Evolutionary conservation across 1,140 invertebrate species (phyloP), one percentile per base, ranked within the genome.

Genomic region (Leptinotarsa texana): DNA sequence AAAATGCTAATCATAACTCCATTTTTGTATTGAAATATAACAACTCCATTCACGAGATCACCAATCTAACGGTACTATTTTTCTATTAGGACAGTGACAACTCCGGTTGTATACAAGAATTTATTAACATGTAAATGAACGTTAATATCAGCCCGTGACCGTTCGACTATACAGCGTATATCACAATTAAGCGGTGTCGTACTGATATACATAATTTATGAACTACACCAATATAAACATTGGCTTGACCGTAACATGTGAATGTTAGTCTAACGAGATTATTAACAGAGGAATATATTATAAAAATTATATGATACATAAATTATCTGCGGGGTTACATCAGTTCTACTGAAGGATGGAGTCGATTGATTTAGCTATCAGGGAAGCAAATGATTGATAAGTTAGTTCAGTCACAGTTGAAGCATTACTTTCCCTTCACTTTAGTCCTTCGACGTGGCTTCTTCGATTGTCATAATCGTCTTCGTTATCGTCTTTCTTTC

Each of bases 121-220:
- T 71, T 72, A 72, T 74, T 47, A 65, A 74, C 76, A 77, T 77
- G 76, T 74, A 77, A 77, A 77, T 77, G 76, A 72, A 73, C 74
- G 69, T 69, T 72, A 77, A 77, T 77, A 77, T 48, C 33, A 69
- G 42, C 15, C 27, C 48, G 47, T 65, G 63, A n/a, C 71, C 17
- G 51, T 65, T 72, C 33, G 33, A 17, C 48, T 67, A 74, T 74
- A 74, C 24, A 42, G 66, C 73, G 63, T 78, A 70, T 78, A 76
- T 78, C 74, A 78, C 74, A 78, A 78, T 78, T 78, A 78, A 78
- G 72, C 77, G 69, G 69, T 76, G 74, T 72, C 74, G 77, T 78
- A 78, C 76, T 76, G 77, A 78, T 78, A 78, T 73, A 71, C 63
- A 71, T 78, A 74, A 78, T 78, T 78, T 78, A 78, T 76, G 49